Percentiles rank a stretch among this genome's conserved stretches.
Evolutionary conservation across 2,888 invertebrate species (phyloP).

Genomic region (Yponomeuta cagnagella): DNA sequence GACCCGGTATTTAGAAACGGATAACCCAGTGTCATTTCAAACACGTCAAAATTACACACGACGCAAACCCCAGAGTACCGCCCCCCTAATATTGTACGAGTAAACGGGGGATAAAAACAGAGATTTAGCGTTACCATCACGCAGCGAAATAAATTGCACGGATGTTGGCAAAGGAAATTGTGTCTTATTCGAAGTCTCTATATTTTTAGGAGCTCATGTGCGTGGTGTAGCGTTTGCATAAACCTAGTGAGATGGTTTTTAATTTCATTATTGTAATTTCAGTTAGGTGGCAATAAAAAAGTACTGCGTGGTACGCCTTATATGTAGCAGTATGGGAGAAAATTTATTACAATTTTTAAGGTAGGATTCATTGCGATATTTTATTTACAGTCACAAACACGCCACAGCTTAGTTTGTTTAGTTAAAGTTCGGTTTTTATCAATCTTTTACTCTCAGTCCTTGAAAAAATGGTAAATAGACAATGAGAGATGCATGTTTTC

Average conservation of each 20-base stretch:
- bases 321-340: too few species aligned
- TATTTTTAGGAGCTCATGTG: constrained; percentile 7
- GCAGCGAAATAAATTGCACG: constrained; percentile 6
- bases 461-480: too few species aligned
- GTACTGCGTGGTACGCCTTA: background rate
- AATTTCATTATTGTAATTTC: background rate
- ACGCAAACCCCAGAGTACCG: background rate
- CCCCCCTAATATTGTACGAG: background rate
- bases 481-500: too few species aligned
- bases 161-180: constrained; percentile 13
- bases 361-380: too few species aligned
- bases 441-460: too few species aligned
- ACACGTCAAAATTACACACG: background rate
- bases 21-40: background rate
- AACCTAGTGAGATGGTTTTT: background rate
- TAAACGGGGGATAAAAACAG: constrained; percentile 2
- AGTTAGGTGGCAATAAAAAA: background rate
- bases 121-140: constrained; percentile 4
- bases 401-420: too few species aligned
- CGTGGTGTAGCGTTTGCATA: background rate
- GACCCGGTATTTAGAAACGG: background rate
- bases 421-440: too few species aligned
- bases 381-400: too few species aligned
- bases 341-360: too few species aligned
- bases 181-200: constrained; percentile 13